Base-by-base conservation (phyloP, 2,113 vertebrate genomes). In the Sporophila hypoxantha region DNA sequence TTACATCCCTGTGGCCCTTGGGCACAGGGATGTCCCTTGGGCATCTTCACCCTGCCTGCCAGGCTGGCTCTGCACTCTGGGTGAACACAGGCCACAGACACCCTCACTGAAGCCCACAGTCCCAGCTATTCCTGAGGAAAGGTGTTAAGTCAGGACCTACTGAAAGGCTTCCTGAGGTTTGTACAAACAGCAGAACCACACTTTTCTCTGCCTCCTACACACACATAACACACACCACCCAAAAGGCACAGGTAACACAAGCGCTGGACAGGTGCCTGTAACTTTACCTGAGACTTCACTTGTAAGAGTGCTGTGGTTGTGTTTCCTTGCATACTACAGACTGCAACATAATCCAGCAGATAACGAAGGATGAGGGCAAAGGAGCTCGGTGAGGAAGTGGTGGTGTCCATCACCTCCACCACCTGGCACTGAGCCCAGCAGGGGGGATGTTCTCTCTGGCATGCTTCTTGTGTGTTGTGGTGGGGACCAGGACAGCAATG, bases 181-280 rank as follows among this genome's bases (percentile, higher is more conserved):
- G 66, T 64, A 60, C 46, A 30, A 25, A 56, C 1, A 70, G 52
- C 77, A 75, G 12, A 41, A 27, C n/a, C 8, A 26, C 41, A 4
- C 29, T 87, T 84, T 41, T 21, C 29, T 59, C 55, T 69, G 15
- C 29, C 44, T 39, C 61, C 64, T 62, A 15, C 34, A 47, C 15
- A 10, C 2, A 0, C 4, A 0, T 21, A 23, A 42, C 11, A 11
- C 36, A 32, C 1, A 0, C 57, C 29, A 36, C 26, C 42, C 65
- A 25, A 68, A 73, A 66, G 32, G 37, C 53, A 25, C 78, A 49
- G 60, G 67, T 49, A 61, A 30, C 44, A 32, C 25, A 55, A 83
- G 26, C 61, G 46, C 34, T 34, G 68, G 37, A 21, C 46, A 50
- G n/a, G 37, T 41, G 61, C 37, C 66, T 73, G 78, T 79, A 61